A percentile compares a stretch with the other conserved stretches of the same genome.
phyloP scores from a whole-genome alignment of 2,113 vertebrate species.

The Chionodraco myersi region DNA sequence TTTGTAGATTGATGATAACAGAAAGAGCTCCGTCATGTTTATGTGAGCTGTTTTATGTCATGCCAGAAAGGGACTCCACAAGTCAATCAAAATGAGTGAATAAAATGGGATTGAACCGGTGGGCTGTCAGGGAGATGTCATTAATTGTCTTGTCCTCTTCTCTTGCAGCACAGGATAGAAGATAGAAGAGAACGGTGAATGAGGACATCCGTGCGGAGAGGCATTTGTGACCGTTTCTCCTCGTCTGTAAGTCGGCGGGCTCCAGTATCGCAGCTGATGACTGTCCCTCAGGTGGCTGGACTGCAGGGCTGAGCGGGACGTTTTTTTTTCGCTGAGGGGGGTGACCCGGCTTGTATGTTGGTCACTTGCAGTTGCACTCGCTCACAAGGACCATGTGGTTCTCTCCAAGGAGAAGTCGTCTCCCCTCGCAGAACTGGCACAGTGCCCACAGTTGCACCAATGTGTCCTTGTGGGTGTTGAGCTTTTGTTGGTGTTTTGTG shows the following conservation, averaged over 20 bases:
- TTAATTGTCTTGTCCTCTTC: constrained; percentile 75
- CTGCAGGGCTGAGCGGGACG: constrained; percentile 73
- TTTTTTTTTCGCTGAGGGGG: constrained; percentile 51
- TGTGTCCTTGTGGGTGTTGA: constrained; percentile 89
- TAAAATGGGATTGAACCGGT: constrained; percentile 61
- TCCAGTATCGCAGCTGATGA: constrained; percentile 77
- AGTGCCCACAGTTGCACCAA: constrained; percentile 80
- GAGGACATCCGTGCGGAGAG: constrained; percentile 63
- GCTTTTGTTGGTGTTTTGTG: constrained; percentile 85
- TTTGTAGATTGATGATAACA: constrained; percentile 62
- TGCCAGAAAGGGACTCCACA: constrained; percentile 61
- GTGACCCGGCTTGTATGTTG: constrained; percentile 77
- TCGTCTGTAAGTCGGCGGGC: constrained; percentile 45
- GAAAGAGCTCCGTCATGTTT: constrained; percentile 72
- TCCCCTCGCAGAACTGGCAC: constrained; percentile 83
- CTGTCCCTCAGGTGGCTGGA: constrained; percentile 65
- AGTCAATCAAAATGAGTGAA: constrained; percentile 76
- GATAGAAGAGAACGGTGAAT: constrained; percentile 67
- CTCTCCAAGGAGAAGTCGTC: constrained; percentile 76
- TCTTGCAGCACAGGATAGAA: constrained; percentile 77
- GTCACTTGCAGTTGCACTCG: constrained; percentile 67
- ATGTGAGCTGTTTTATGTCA: constrained; percentile 70
- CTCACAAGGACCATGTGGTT: constrained; percentile 85
- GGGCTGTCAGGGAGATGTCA: constrained; percentile 60
- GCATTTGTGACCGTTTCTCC: constrained; percentile 51